A percentile compares a stretch with the other conserved stretches of the same genome.
Evolutionary conservation across 2,113 vertebrate species (phyloP).

Genomic region (Numenius arquata): DNA sequence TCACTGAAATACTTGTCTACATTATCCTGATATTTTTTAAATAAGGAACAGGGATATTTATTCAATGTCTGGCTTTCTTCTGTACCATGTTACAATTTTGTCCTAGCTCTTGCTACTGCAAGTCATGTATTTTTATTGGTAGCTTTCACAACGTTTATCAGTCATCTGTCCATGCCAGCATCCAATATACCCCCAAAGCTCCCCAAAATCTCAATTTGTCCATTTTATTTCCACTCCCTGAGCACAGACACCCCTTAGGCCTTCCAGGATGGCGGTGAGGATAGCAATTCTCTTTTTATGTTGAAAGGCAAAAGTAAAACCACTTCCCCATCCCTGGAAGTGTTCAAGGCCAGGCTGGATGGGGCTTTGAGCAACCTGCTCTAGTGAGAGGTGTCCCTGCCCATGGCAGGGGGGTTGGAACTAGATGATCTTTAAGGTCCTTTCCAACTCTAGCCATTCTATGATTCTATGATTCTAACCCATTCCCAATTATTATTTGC

Average conservation of each 20-base stretch:
- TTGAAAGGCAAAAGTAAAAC: background rate
- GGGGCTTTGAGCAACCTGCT: too few species aligned
- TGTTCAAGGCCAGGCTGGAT: too few species aligned
- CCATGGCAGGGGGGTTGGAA: too few species aligned
- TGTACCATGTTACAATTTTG: background rate
- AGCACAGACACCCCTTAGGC: background rate
- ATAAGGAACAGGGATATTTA: background rate
- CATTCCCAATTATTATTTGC: background rate
- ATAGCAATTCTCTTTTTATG: background rate
- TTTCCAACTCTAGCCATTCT: too few species aligned
- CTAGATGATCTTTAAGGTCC: too few species aligned
- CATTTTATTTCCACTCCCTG: background rate
- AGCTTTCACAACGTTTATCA: background rate
- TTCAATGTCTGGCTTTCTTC: background rate
- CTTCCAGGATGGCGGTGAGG: background rate
- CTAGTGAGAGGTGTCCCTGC: too few species aligned
- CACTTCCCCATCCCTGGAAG: too few species aligned
- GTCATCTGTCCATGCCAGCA: background rate
- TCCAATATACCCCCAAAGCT: background rate
- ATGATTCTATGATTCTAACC: too few species aligned
- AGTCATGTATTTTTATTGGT: background rate
- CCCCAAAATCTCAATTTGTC: background rate
- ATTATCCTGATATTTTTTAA: background rate
- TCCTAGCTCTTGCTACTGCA: background rate
- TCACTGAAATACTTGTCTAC: background rate